These are phyloP conservation scores for Reticulitermes speratus DNA, from an alignment of 1,140 invertebrate species.

Conservation along the genomic window DNA sequence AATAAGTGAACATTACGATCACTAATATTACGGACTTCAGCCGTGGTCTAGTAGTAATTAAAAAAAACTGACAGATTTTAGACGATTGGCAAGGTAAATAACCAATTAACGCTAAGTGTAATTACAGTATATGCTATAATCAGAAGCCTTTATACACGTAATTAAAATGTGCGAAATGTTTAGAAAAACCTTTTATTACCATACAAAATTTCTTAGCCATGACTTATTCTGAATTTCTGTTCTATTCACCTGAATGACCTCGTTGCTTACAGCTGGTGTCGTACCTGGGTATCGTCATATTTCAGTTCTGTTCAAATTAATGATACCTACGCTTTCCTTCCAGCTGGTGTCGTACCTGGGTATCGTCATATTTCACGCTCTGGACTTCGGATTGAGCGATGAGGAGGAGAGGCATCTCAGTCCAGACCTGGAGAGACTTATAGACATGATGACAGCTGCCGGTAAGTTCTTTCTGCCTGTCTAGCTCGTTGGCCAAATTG, in stretches of 20 bases:
- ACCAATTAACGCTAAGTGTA: too few relatives aligned
- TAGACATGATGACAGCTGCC: conserved; percentile 75
- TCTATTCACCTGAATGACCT: not conserved
- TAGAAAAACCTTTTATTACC: too few relatives aligned
- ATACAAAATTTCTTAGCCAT: too few relatives aligned
- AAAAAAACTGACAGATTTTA: too few relatives aligned
- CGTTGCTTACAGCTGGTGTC: conserved; percentile 67
- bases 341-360: conserved; percentile 81
- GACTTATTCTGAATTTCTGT: too few relatives aligned
- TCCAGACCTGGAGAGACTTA: conserved; percentile 78
- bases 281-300: conserved; percentile 60
- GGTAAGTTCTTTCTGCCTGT: conserved; percentile 3
- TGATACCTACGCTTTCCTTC: conserved; percentile 40
- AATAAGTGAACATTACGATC: too few relatives aligned
- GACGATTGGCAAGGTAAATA: too few relatives aligned
- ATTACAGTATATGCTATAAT: too few relatives aligned
- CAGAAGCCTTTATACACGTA: too few relatives aligned
- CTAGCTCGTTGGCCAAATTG: not conserved
- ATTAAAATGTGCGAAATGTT: too few relatives aligned
- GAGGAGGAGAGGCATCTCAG: conserved; percentile 84
- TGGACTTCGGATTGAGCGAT: conserved; percentile 80
- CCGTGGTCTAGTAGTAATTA: too few relatives aligned
- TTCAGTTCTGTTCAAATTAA: not conserved
- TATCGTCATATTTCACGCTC: conserved; percentile 78
- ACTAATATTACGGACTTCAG: too few relatives aligned